Evolutionary conservation across 2,113 vertebrate species (phyloP).

Genomic region (Porphyrio hochstetteri): DNA sequence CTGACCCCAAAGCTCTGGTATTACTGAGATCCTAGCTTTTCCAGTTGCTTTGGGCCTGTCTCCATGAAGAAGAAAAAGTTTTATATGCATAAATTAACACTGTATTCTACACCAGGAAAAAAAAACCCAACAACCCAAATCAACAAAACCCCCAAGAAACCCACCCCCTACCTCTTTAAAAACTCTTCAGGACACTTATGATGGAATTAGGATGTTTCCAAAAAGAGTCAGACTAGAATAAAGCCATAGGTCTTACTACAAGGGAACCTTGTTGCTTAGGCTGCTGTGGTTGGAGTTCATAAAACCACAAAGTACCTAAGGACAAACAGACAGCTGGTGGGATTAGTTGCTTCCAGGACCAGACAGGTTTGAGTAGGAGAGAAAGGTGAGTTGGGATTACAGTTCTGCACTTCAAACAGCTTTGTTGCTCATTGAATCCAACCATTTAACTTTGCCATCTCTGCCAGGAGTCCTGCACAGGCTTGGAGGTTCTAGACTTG

Average conservation of each 20-base stretch:
- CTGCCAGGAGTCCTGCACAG: background rate
- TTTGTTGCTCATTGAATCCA: background rate
- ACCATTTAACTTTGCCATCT: background rate
- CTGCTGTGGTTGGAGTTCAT: background rate
- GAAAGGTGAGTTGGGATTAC: background rate
- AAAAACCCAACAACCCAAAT: too few relatives aligned
- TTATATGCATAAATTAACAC: accelerated
- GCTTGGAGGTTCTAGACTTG: background rate
- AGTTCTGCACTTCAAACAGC: background rate
- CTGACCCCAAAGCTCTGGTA: background rate
- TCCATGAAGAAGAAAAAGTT: background rate
- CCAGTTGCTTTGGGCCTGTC: background rate
- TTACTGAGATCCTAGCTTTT: background rate
- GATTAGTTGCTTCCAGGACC: background rate
- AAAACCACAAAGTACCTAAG: background rate
- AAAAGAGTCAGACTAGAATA: background rate
- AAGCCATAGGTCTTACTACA: background rate
- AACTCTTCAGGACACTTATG: background rate
- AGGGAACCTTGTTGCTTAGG: background rate
- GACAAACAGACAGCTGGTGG: background rate
- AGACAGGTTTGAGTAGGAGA: background rate
- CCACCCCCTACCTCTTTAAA: background rate
- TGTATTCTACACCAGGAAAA: background rate
- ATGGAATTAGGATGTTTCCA: background rate
- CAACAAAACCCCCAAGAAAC: too few relatives aligned